These are phyloP conservation scores for Platycheirus rosarum DNA, from an alignment of 2,888 invertebrate genomes.

Conservation along the genomic window DNA sequence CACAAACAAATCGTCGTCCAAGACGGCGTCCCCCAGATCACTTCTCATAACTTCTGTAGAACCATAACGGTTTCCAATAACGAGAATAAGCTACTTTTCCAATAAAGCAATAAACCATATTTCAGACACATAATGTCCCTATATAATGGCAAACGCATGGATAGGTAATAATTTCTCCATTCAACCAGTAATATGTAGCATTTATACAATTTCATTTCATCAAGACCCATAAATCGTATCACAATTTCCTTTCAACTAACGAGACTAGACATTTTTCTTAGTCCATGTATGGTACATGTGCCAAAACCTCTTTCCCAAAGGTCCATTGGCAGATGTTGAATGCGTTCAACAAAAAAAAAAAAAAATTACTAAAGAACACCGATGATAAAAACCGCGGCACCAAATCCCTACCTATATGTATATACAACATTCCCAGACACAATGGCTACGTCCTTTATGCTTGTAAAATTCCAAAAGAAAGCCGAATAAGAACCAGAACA, in stretches of 20 bases:
- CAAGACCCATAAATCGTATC: constrained; percentile 27
- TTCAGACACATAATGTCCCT: background rate
- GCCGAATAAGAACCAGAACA: constrained; percentile 6
- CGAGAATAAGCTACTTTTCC: background rate
- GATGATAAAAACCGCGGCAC: constrained; percentile 29
- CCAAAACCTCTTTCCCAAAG: constrained; percentile 11
- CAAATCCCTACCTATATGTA: constrained; percentile 17
- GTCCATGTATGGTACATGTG: constrained; percentile 6
- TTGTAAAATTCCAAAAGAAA: constrained; percentile 6
- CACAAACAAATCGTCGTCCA: too few species aligned
- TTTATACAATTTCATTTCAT: constrained; percentile 40
- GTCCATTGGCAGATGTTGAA: constrained; percentile 38
- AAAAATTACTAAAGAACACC: constrained; percentile 5
- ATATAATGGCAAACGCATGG: background rate
- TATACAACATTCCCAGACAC: constrained; percentile 17
- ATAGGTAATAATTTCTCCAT: constrained; percentile 7
- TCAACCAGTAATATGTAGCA: constrained; percentile 4
- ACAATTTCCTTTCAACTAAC: constrained; percentile 19
- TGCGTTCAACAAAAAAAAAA: background rate
- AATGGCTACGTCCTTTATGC: constrained; percentile 13
- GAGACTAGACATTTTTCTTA: constrained; percentile 20
- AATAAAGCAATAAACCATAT: constrained; percentile 10
- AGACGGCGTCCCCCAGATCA: too few species aligned
- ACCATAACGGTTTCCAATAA: background rate
- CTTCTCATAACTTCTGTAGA: too few species aligned